These are phyloP conservation scores for Boulengerochromis microlepis DNA, from an alignment of 2,113 vertebrate species.

Conservation along the genomic window DNA sequence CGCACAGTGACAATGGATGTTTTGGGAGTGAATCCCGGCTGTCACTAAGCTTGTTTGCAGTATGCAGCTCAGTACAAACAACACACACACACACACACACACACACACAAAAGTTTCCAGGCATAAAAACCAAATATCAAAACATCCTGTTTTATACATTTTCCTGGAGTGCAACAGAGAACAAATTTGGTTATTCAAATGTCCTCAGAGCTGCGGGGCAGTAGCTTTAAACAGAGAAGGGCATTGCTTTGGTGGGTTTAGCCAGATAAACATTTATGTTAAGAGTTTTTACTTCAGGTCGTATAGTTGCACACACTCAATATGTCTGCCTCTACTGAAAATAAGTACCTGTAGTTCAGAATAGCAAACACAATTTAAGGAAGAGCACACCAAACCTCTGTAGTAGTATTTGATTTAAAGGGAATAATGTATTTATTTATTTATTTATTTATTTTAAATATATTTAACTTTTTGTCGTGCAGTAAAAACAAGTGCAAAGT, in stretches of 20 bases:
- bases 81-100: not conserved
- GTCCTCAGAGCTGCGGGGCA: not conserved
- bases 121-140: not conserved
- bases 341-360: not conserved
- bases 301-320: not conserved
- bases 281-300: not conserved
- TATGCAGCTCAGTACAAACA: not conserved
- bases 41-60: constrained; percentile 17
- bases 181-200: not conserved
- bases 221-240: not conserved
- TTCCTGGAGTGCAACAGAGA: not conserved
- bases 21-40: constrained; percentile 19
- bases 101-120: not conserved
- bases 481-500: not conserved
- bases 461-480: not conserved
- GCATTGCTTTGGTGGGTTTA: not conserved
- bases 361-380: not conserved
- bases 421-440: not conserved
- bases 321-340: not conserved
- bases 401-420: not conserved
- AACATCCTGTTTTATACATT: not conserved
- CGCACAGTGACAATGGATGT: not conserved
- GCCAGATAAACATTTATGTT: not conserved
- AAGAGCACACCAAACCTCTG: not conserved
- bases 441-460: not conserved